Base-by-base conservation (phyloP, 2,113 vertebrate species). In the Motacilla alba region DNA sequence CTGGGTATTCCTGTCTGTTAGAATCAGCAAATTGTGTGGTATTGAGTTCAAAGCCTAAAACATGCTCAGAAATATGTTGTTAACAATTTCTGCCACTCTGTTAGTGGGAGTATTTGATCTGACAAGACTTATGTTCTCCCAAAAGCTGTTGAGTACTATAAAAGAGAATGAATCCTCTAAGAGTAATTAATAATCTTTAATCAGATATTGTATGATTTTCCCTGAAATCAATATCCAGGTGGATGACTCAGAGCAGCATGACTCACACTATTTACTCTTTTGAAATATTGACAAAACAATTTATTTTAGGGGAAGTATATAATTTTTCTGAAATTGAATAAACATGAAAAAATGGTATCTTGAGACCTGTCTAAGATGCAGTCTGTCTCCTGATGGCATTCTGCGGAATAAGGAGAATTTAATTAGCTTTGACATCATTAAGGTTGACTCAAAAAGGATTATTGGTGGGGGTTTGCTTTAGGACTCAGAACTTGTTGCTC, bases 251-350 rank as follows among this genome's bases (percentile, higher is more conserved):
- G 6, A 80, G 55, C 59, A 59, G 52, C 37, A 2, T 39, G 72
- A 90, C 63, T 90, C 82, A 95, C 63, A 5, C 46, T 73, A 46
- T 90, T 95, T 91, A 83, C 39, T 80, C 44, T 59, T 68, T 78
- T 70, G 43, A 93, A 93, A 67, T 95, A 94, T 67, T 94, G 89
- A 83, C 68, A 56, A 62, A 94, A 28, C 76, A 68, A 76, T 94
- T 82, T 89, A 72, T 93, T 95, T 69, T 58, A 43, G 37, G 66
- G 56, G 89, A 78, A 84, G 60, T n/a, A 5, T 23, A 81, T 75
- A 56, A 66, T 30, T 63, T 68, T 89, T 91, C 55, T 91, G 70
- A 87, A 93, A 70, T 62, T 14, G 68, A 91, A 83, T 91, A 69
- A 89, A 83, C 58, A 79, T 53, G 62, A 72, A 87, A 75, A 94